phyloP scores from a whole-genome alignment of 2,797 vertebrate species.

The Capromys pilorides region DNA sequence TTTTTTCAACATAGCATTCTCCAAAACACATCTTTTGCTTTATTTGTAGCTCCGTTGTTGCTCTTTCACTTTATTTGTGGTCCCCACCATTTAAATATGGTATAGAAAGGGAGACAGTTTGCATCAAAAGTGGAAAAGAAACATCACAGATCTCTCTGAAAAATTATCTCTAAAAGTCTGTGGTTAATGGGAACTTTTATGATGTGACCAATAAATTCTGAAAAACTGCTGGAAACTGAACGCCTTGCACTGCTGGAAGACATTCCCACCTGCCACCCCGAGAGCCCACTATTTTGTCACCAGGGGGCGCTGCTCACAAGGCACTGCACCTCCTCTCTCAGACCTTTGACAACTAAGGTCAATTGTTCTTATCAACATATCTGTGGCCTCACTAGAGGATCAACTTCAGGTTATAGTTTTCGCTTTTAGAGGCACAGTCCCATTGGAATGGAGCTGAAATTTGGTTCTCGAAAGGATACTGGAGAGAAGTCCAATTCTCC shows the following conservation, averaged over 20 bases:
- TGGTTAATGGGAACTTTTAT: background rate
- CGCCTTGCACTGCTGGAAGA: background rate
- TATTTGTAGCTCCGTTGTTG: background rate
- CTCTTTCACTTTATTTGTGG: background rate
- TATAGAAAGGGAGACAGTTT: background rate
- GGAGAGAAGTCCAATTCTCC: background rate
- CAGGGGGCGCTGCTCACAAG: conserved; percentile 51
- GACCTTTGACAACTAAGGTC: background rate
- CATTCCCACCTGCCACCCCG: background rate
- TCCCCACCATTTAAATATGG: background rate
- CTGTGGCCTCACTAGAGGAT: background rate
- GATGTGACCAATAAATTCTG: background rate
- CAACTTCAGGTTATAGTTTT: background rate
- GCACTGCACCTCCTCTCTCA: background rate
- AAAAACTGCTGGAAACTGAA: background rate
- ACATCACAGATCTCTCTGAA: background rate
- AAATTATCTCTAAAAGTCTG: background rate
- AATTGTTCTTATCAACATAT: background rate
- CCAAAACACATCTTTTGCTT: background rate
- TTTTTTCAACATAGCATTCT: background rate
- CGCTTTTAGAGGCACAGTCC: background rate
- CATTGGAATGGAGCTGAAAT: too few relatives aligned
- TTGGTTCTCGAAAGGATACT: background rate
- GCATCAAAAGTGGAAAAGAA: conserved; percentile 26
- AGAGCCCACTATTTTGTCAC: conserved; percentile 35